Conservation (phyloP, 2,113 vertebrate genomes). For the Tupaia chinensis region DNA sequence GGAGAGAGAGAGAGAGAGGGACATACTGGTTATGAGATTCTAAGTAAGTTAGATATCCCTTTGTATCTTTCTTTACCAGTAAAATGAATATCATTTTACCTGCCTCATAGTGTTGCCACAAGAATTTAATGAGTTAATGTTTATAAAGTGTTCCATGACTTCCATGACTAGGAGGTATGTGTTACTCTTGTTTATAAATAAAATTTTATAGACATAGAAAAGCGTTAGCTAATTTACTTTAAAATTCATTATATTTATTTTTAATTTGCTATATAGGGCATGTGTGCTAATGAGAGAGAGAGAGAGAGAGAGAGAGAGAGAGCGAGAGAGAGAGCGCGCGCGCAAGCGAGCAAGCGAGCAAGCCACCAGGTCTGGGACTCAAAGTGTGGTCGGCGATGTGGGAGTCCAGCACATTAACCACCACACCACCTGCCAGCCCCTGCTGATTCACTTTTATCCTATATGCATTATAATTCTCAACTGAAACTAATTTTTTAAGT, state of each 20-base stretch:
- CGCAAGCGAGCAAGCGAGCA: no score
- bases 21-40: background rate
- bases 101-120: background rate
- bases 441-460: constrained; percentile 12
- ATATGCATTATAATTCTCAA: background rate
- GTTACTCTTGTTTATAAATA: background rate
- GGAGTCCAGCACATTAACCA: no score
- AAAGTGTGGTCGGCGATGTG: no score
- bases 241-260: no score
- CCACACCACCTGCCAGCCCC: no score
- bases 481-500: background rate
- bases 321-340: no score
- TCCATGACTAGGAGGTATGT: background rate
- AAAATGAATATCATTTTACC: background rate
- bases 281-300: no score
- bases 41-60: background rate
- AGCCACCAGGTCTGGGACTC: no score
- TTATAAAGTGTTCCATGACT: background rate
- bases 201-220: background rate
- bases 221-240: no score
- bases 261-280: no score
- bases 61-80: background rate
- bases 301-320: no score
- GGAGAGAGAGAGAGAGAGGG: no score
- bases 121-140: background rate